These are phyloP conservation scores for Thunnus thynnus DNA, from an alignment of 2,113 vertebrate species.

Conservation along the genomic window DNA sequence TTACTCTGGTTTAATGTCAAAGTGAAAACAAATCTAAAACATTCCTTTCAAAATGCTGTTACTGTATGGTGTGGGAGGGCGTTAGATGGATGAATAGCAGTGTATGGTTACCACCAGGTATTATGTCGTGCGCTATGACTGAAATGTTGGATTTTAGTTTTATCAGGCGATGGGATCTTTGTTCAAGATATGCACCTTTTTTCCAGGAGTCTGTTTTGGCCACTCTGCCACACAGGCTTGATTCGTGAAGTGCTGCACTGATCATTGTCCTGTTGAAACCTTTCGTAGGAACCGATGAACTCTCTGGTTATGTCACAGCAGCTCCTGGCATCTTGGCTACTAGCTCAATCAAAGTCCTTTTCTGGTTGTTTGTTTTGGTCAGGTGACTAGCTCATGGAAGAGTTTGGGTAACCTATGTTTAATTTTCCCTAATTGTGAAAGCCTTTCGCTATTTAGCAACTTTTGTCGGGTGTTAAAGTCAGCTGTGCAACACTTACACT, in stretches of 20 bases:
- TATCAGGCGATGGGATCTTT: background rate
- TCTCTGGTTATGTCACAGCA: background rate
- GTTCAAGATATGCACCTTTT: background rate
- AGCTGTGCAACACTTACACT: background rate
- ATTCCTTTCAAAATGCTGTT: background rate
- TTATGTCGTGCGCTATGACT: background rate
- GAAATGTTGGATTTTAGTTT: background rate
- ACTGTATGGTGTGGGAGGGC: background rate
- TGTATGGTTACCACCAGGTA: background rate
- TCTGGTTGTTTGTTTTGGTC: constrained; percentile 2
- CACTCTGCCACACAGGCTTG: constrained; percentile 4
- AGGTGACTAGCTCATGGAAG: background rate
- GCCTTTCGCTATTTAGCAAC: background rate
- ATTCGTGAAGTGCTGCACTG: constrained; percentile 25
- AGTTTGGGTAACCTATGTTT: background rate
- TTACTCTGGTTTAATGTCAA: background rate
- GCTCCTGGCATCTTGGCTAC: background rate
- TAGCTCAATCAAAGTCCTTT: constrained; percentile 7
- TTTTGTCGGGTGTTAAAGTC: background rate
- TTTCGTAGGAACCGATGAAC: constrained; percentile 4
- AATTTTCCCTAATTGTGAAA: background rate
- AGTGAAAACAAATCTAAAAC: background rate
- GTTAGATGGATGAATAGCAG: background rate
- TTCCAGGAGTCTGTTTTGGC: background rate
- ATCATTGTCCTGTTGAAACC: constrained; percentile 25